Evolutionary conservation across 2,888 invertebrate species (phyloP).

Genomic region (Chalcis sispes): DNA sequence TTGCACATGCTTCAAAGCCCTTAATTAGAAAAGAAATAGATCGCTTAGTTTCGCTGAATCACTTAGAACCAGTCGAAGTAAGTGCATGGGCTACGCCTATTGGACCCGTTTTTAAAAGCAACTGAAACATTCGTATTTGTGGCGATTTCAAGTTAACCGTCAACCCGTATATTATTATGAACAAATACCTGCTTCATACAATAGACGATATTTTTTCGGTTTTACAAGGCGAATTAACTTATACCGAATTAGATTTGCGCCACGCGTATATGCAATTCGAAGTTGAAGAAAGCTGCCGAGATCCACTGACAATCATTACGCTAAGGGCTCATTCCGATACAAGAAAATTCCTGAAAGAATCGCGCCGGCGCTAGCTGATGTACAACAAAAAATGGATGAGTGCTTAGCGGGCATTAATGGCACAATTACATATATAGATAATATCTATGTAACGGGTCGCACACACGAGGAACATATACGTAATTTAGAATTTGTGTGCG

Average conservation of each 20-base stretch:
- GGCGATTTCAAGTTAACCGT: too few species aligned
- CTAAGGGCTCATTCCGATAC: conserved; percentile 24
- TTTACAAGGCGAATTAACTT: conserved; percentile 39
- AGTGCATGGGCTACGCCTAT: too few species aligned
- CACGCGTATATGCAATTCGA: conserved; percentile 57
- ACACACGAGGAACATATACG: conserved; percentile 56
- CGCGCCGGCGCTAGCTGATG: conserved; percentile 57
- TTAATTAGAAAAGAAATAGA: too few species aligned
- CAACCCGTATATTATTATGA: conserved; percentile 25
- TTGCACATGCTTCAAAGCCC: too few species aligned
- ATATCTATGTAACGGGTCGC: conserved; percentile 59
- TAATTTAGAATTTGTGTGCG: conserved; percentile 55
- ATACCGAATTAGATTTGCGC: conserved; percentile 45
- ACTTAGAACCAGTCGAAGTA: too few species aligned
- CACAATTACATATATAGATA: conserved; percentile 60
- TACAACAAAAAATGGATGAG: conserved; percentile 64
- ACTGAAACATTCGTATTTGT: too few species aligned
- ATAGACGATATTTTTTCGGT: conserved; percentile 20
- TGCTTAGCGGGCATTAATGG: conserved; percentile 58
- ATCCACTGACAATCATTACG: conserved; percentile 45
- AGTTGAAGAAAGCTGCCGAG: conserved; percentile 47
- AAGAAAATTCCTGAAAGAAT: conserved; percentile 34
- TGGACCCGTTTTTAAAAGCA: too few species aligned
- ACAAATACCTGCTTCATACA: conserved; percentile 14
- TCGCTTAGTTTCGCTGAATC: too few species aligned